Base-by-base conservation (phyloP, 1,140 invertebrate species). In the Rhopalosiphum padi region DNA sequence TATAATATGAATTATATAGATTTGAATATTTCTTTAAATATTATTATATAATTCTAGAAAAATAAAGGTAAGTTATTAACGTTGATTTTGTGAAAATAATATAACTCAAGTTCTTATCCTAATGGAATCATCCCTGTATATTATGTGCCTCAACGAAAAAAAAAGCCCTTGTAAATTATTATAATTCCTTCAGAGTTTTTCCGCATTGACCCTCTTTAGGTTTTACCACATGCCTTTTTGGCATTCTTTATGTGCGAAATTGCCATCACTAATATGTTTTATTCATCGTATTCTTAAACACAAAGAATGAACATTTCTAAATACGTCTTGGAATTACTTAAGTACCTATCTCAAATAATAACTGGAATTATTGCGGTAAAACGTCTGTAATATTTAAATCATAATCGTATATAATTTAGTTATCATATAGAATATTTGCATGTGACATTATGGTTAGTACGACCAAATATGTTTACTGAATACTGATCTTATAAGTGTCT, bases 281-380 rank as follows among this genome's bases (percentile, higher is more conserved):
- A 87, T 88, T 88, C 86, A 88, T 88, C 6, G 86, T 88, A 7
- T 77, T 77, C 30, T 77, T 77, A 18, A n/a, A 77, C 30, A 77
- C 4, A 18, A 35, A 51, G 6, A 23, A 88, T 1, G 6, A 21
- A 35, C 1, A 88, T 88, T 88, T 51, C 30, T 51, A 88, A 88
- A 51, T n/a, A 88, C 18, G 30, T 2, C 18, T 35, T 51, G 21
- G 43, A 25, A n/a, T 87, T 87, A 48, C 85, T 35, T 35, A 51
- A 21, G n/a, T 21, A 48, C 25, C 3, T n/a, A 43, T 21, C 11
- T 85, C 8, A 4, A 85, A 41, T 37, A 21, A 25, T 85, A 23
- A n/a, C 60, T 83, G 18, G 35, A 37, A 23, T 83, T 83, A 41
- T 83, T 83, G 37, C 4, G 37, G 35, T 35, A 82, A 82, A 77